Evolutionary conservation across 2,113 vertebrate genomes (phyloP).

Genomic region (Orycteropus afer): DNA sequence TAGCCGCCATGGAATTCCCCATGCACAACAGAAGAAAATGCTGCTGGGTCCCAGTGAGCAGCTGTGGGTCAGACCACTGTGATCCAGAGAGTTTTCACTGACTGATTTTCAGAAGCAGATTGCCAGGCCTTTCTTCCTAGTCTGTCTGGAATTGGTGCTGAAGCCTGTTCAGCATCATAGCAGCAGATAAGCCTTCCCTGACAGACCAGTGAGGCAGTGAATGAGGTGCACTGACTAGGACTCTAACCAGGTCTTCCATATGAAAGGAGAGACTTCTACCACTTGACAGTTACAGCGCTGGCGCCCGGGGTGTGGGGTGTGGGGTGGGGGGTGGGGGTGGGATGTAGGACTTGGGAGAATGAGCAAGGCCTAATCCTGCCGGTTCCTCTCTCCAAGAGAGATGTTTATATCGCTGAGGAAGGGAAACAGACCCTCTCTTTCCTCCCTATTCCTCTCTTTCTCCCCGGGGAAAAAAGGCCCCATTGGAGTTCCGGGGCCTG

Average conservation of each 20-base stretch:
- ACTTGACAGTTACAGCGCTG: not conserved
- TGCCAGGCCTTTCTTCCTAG: not conserved
- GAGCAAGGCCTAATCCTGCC: not conserved
- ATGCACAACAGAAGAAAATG: not conserved
- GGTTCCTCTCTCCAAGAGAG: not conserved
- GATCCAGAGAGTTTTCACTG: not conserved
- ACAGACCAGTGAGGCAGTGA: not conserved
- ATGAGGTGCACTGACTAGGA: not conserved
- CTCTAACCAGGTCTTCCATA: not conserved
- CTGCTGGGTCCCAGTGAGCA: not conserved
- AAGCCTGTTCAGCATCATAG: not conserved
- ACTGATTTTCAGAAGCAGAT: not conserved
- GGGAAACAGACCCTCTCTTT: not conserved
- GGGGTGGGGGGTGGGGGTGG: too few relatives aligned
- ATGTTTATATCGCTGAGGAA: not conserved
- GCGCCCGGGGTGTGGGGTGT: too few relatives aligned
- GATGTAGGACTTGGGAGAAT: not conserved
- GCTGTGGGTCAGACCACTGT: not conserved
- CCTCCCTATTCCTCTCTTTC: not conserved
- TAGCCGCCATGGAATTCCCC: not conserved
- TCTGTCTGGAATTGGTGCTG: not conserved
- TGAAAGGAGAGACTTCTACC: too few relatives aligned
- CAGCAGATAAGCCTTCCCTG: not conserved
- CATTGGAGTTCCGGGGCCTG: conserved; percentile 71
- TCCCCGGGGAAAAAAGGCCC: not conserved